Evolutionary conservation across 1,140 invertebrate genomes (phyloP), one percentile per base, ranked within the genome.

Genomic region (Protaetia brevitarsis): DNA sequence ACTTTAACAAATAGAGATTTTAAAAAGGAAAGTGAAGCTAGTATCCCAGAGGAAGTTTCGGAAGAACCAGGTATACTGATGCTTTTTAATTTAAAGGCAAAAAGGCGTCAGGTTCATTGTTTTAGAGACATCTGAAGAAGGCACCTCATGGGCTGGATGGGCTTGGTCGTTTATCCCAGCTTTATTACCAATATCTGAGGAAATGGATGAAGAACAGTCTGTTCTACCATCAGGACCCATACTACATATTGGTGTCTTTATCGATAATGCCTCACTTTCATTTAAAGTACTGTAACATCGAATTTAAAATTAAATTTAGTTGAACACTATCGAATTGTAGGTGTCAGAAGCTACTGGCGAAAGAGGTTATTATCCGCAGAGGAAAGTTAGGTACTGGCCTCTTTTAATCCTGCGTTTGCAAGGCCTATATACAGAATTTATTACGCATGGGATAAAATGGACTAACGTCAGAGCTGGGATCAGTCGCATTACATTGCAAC

Each of bases 1-100:
- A 87, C 87, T 8, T 78, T 92, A 5, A 87, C 90, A 74, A 83
- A 62, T 78, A 86, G 73, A 64, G 72, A 80, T 65, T 64, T 78
- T 30, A 74, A 78, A 74, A 71, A 73, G 67, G 75, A 75, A 66
- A 70, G 66, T 66, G 73, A 76, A 21, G 67, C 37, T 69, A 31
- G 3, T n/a, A 3, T 13, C 27, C 0, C 34, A 57, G 71, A 76
- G 64, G 71, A 70, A 68, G 71, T 59, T 31, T 66, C 68, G 60
- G 71, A 68, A n/a, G 66, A 68, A 65, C 56, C 62, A 69, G 69
- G 64, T 45, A 45, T 5, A 21, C 23, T 45, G 23, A 0, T 45
- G 13, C 4, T 6, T 31, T 65, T 77, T 31, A 63, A 28, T 19
- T 45, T 6, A 7, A 19, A 3, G 72, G 73, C 13, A 77, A 77